Evolutionary conservation across 2,113 vertebrate genomes (phyloP), one percentile per base, ranked within the genome.

Genomic region (Tenrec ecaudatus): DNA sequence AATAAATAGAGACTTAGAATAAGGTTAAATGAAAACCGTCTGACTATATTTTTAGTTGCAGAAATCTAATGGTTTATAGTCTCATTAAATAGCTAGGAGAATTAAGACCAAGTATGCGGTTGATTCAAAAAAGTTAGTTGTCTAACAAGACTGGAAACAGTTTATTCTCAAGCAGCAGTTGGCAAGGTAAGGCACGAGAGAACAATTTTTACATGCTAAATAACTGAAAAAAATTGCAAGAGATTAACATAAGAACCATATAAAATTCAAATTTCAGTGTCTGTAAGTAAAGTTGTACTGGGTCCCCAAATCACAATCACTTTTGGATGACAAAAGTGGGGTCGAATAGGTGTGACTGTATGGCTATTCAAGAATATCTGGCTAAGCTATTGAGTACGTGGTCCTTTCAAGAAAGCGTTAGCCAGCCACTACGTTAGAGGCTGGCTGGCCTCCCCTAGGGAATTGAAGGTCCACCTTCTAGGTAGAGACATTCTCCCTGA

Each of bases 131-230:
- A 76, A 78, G 22, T 40, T 20, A 88, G 4, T 47, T 64, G 29
- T 82, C 76, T 86, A 78, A 82, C 15, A 43, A 33, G 69, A 8
- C 33, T 82, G 33, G 43, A 60, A 93, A 91, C 53, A 91, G 31
- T 16, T 62, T 86, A 80, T 82, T 16, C n/a, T 90, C 16, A 25
- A 92, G 27, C 20, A 69, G 38, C 2, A 9, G 22, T 25, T 47
- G 25, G 78, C 33, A 66, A 94, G 36, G n/a, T 33, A 92, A 0
- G 10, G 47, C 53, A 12, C 12, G 66, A 85, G 60, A 31, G 33
- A 79, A 64, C 31, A 10, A 3, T 84, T 86, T 88, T 76, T 86
- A 86, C 20, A 83, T 53, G 73, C 92, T 83, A 93, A 68, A 40
- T 82, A 6, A 88, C 2, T 47, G 36, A 69, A 53, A 57, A 83